Conservation (phyloP, 1,140 invertebrate species). For the Bombus huntii region DNA sequence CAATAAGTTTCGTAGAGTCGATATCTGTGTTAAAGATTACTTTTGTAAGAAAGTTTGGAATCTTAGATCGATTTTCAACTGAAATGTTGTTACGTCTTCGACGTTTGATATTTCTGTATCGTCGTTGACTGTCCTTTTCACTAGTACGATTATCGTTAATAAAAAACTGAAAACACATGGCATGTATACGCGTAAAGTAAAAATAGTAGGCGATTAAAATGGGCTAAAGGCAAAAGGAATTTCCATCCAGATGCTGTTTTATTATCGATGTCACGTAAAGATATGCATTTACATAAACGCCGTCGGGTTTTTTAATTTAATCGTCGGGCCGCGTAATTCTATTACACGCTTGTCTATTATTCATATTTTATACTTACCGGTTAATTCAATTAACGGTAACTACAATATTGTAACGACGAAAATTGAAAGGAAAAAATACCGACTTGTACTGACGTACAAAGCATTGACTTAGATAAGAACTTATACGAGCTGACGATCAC, state of each 20-base stretch:
- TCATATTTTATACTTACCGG: background rate
- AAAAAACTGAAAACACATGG: no score
- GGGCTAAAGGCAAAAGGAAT: background rate
- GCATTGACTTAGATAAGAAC: slow-evolving; percentile 15
- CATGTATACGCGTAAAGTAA: no score
- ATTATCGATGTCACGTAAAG: background rate
- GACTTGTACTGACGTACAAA: background rate
- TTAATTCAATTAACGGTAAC: no score
- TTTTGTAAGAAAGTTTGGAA: background rate
- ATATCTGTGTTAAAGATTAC: background rate
- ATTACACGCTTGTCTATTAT: no score
- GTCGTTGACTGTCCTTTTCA: no score
- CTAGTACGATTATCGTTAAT: no score
- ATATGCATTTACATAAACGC: background rate
- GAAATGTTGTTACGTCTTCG: no score
- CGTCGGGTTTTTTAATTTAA: no score
- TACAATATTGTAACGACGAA: no score
- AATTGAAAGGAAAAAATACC: background rate
- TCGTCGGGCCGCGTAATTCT: background rate
- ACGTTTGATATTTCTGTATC: no score
- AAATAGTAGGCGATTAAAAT: no score
- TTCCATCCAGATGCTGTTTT: background rate
- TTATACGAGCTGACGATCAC: slow-evolving; percentile 10
- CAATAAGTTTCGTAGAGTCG: background rate
- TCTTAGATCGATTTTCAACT: background rate